phyloP scores from a whole-genome alignment of 2,888 invertebrate species.

The Caenorhabditis plicata region DNA sequence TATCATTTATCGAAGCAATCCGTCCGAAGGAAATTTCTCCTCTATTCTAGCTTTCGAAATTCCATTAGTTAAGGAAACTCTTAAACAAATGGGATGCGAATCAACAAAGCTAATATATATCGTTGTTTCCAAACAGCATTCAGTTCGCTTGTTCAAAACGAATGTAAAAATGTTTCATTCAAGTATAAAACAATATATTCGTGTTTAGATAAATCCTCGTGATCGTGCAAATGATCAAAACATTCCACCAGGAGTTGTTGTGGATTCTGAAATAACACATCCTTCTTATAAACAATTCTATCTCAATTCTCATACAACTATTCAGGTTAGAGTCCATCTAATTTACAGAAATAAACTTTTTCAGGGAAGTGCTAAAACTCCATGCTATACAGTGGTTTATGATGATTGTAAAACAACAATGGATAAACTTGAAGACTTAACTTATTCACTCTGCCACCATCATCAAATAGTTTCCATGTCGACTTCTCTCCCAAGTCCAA shows the following conservation, averaged over 20 bases:
- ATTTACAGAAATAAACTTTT: neutral
- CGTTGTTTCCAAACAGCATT: conserved; percentile 52
- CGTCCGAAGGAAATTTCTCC: conserved; percentile 41
- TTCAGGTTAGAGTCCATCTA: conserved; percentile 40
- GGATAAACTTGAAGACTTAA: conserved; percentile 48
- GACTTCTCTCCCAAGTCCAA: conserved; percentile 55
- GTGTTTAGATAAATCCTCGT: neutral
- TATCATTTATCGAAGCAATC: conserved; percentile 49
- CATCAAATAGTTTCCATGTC: conserved; percentile 55
- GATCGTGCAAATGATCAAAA: conserved; percentile 42
- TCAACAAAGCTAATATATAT: conserved; percentile 45
- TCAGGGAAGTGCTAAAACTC: conserved; percentile 59
- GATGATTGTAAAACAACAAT: conserved; percentile 46
- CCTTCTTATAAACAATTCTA: conserved; percentile 55
- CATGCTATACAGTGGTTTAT: conserved; percentile 55
- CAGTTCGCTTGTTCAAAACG: conserved; percentile 35
- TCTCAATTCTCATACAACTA: conserved; percentile 55
- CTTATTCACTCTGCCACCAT: conserved; percentile 48
- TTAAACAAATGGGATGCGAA: conserved; percentile 14
- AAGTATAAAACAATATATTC: neutral
- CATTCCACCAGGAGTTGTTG: conserved; percentile 51
- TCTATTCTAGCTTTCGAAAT: conserved; percentile 47
- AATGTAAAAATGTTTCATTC: conserved; percentile 3
- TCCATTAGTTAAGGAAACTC: conserved; percentile 39
- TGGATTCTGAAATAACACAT: conserved; percentile 48